Evolutionary conservation across 2,113 vertebrate genomes (phyloP), one percentile per base, ranked within the genome.

Genomic region (Xerus inauris): DNA sequence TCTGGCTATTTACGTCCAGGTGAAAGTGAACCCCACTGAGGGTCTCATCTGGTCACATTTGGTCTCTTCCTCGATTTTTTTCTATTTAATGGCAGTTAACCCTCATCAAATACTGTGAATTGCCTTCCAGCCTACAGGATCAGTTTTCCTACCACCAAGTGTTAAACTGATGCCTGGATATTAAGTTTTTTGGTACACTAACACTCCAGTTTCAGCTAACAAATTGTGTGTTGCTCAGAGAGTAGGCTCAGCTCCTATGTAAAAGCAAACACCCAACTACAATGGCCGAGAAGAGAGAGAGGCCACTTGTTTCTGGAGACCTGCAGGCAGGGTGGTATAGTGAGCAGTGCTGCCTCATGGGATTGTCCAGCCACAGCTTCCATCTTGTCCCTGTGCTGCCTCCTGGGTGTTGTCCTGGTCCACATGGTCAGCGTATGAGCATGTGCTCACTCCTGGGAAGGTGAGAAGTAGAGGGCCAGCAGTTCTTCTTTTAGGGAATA

Each of bases 211-310:
- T 38, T n/a, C 57, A 62, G 30, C 57, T 84, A 76, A 51, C 30
- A n/a, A 0, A 49, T n/a, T 59, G 5, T 8, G 47, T 19, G 4
- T 8, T 4, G 13, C 20, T 79, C 57, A 24, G 71, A 38, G 80
- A 19, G 13, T 3, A 1, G 20, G 40, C 47, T 8, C 0, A 35
- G 24, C 47, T 45, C 11, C 73, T 49, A 38, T 17, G 30, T 80
- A 20, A 2, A 30, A 54, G 6, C 2, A 3, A 0, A 9, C 51
- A 26, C 30, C 20, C n/a, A 5, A 6, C 35, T 2, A 9, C 24
- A 0, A 30, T 8, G 38, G 64, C 59, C 19, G 73, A 24, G 38
- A 26, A 38, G 8, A 54, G 26, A 14, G 64, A 20, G 64, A 49
- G n/a, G 42, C 32, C 65, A 28, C 20, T n/a, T 35, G 28, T 59